Evolutionary conservation across 2,113 vertebrate species (phyloP).

Genomic region (Lophura nycthemera): DNA sequence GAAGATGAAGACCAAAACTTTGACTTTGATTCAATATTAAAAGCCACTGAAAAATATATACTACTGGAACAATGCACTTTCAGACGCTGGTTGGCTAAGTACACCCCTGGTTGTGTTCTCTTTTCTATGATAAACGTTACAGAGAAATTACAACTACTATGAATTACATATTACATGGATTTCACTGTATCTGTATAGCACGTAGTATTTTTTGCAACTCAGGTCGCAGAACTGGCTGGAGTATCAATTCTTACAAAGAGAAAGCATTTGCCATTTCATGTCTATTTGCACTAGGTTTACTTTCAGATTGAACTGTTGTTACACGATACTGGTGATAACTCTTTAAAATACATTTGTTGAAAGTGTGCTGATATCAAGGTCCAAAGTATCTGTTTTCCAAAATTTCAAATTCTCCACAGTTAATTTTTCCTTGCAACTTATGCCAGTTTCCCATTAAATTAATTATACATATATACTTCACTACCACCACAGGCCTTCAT

Average conservation of each 20-base stretch:
- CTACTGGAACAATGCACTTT: not conserved
- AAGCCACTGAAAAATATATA: not conserved
- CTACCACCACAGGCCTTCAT: not conserved
- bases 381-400: not conserved
- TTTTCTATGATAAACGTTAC: not conserved
- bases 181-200: not conserved
- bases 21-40: constrained; percentile 2
- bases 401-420: not conserved
- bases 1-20: not conserved
- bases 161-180: not conserved
- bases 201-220: not conserved
- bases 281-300: not conserved
- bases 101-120: not conserved
- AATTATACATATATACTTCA: not conserved
- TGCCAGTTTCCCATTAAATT: not conserved
- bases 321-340: not conserved
- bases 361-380: not conserved
- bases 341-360: not conserved
- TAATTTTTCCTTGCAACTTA: not conserved
- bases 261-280: not conserved
- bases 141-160: not conserved
- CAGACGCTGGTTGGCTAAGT: not conserved
- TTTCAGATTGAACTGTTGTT: not conserved
- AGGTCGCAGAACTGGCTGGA: not conserved
- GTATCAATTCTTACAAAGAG: not conserved